These are phyloP conservation scores for Graptemys geographica DNA, from an alignment of 2,797 vertebrate genomes.

Conservation along the genomic window DNA sequence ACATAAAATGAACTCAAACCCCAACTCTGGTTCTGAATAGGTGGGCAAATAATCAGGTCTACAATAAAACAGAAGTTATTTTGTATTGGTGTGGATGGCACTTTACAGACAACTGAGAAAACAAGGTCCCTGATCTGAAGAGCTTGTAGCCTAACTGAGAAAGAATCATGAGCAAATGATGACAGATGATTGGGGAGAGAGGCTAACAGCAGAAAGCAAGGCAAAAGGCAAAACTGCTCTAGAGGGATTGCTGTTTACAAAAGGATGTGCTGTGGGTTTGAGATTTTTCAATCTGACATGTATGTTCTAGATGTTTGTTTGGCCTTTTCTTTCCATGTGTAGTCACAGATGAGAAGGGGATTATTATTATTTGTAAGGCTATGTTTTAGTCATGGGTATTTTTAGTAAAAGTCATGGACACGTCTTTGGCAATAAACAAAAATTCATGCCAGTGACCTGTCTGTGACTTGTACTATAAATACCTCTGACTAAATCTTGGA, in stretches of 20 bases:
- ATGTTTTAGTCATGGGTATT: too few relatives aligned
- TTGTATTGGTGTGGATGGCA: background rate
- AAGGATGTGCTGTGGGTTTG: background rate
- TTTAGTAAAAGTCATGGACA: too few relatives aligned
- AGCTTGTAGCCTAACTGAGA: background rate
- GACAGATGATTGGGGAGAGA: background rate
- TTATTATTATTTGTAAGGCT: background rate
- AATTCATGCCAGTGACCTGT: too few relatives aligned
- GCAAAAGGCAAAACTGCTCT: background rate
- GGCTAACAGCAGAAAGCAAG: background rate
- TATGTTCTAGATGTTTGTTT: background rate
- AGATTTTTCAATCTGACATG: background rate
- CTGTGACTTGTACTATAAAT: too few relatives aligned
- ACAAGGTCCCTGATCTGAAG: background rate
- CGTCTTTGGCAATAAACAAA: too few relatives aligned
- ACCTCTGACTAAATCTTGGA: too few relatives aligned
- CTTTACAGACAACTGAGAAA: background rate
- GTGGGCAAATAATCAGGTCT: slow-evolving; percentile 38
- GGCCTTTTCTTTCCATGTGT: background rate
- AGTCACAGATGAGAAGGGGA: background rate
- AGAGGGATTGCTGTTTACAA: slow-evolving; percentile 1
- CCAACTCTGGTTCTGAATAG: slow-evolving; percentile 54
- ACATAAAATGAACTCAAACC: slow-evolving; percentile 57
- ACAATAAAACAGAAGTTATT: slow-evolving; percentile 13
- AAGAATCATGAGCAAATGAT: background rate